phyloP scores from a whole-genome alignment of 35 echinoderm and acorn worm genomes.

The Lytechinus variegatus region DNA sequence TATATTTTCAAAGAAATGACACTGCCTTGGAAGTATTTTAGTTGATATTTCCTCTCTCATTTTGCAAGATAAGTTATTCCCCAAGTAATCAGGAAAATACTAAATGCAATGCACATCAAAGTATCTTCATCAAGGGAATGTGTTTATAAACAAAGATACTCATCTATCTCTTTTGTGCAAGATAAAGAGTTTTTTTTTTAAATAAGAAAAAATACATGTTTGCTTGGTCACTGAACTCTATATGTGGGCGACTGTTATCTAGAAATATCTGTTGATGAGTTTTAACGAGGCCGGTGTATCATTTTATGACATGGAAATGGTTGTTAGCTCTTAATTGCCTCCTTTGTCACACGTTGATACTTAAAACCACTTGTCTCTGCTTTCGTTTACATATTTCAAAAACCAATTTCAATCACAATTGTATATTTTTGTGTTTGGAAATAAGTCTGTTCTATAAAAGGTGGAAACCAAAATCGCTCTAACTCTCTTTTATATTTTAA shows the following conservation, averaged over 20 bases:
- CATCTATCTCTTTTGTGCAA: background rate
- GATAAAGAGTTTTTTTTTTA: background rate
- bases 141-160: background rate
- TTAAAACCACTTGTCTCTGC: too few species aligned
- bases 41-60: too few species aligned
- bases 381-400: too few species aligned
- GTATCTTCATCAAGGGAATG: background rate
- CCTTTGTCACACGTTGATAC: too few species aligned
- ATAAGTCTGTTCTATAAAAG: too few species aligned
- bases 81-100: background rate
- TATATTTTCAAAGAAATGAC: too few species aligned
- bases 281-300: background rate
- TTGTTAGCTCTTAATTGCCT: too few species aligned
- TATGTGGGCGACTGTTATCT: background rate
- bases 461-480: too few species aligned
- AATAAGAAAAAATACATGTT: background rate
- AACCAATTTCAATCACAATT: too few species aligned
- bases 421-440: too few species aligned
- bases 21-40: too few species aligned
- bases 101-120: background rate
- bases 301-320: background rate
- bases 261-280: background rate
- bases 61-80: background rate
- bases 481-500: too few species aligned
- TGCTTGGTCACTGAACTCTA: background rate